Evolutionary conservation across 2,888 invertebrate genomes (phyloP), one percentile per base, ranked within the genome.

Genomic region (Cistogaster globosa): DNA sequence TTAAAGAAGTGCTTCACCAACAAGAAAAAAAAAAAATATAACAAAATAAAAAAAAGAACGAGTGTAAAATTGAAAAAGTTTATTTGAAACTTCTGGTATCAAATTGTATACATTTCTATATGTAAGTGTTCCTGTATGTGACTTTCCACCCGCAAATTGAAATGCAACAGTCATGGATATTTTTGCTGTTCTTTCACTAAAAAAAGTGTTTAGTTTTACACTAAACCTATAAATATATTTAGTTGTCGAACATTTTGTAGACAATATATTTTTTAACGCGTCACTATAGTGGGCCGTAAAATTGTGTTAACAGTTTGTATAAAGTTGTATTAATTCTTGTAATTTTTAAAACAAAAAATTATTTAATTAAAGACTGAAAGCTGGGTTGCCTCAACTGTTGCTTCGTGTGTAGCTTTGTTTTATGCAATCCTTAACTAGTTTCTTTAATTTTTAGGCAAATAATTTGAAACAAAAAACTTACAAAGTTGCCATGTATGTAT

Each of bases 141-240:
- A 26, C 65, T 60, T 76, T 77, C 71, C 82, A 79, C 82, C 85
- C 85, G 77, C 85, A 75, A 79, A 68, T 68, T 71, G 78, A 79
- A 79, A 78, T 75, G 69, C 75, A 85, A 85, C 78, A 78, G 78
- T 78, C 82, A 85, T 75, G 69, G 42, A 78, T 71, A 67, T 84
- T 83, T 80, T 74, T 74, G 76, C 78, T 82, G 60, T 78, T 75
- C 53, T 67, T 82, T 48, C 62, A 38, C 26, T 2, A 4, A 75
- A 80, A 78, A 82, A 60, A 82, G 82, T 85, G 85, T 85, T 79
- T 82, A 85, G 85, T 85, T 85, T 75, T 82, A 85, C 81, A 82
- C 85, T 85, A 48, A 60, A 75, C 48, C 75, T 82, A 85, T 79
- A 85, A 85, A 85, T 82, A 85, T 69, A 60, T 83, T 83, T 76